phyloP scores from a whole-genome alignment of 1,140 invertebrate genomes.

The Drosophila simulans region DNA sequence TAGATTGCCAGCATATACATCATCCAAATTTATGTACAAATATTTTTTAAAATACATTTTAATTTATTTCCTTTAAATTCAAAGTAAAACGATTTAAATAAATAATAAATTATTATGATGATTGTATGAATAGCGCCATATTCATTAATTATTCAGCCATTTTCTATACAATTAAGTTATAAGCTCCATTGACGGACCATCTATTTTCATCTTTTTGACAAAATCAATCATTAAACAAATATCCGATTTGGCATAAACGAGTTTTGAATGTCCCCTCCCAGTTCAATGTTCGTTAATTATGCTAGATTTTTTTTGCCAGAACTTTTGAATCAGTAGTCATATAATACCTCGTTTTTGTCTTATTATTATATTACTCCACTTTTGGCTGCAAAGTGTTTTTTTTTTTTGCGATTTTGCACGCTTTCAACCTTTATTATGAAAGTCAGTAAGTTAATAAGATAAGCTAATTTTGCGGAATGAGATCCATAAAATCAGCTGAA shows the following conservation, averaged over 20 bases:
- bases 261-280: conserved; percentile 12
- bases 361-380: not conserved
- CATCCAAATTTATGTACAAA: too few relatives aligned
- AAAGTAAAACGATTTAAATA: not conserved
- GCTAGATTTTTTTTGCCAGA: not conserved
- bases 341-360: not conserved
- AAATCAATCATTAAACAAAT: conserved; percentile 31
- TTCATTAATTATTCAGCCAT: conserved; percentile 7
- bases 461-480: conserved; percentile 30
- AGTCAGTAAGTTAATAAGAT: conserved; percentile 13
- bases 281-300: conserved; percentile 35
- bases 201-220: conserved; percentile 8
- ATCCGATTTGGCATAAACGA: conserved; percentile 17
- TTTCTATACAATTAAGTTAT: conserved; percentile 22
- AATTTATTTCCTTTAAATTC: not conserved
- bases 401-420: not conserved
- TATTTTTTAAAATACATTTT: not conserved
- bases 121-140: not conserved
- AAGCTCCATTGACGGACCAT: conserved; percentile 9
- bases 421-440: conserved; percentile 13
- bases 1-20: not conserved
- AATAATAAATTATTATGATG: not conserved
- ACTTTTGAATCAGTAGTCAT: too few relatives aligned
- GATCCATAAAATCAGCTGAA: conserved; percentile 18
- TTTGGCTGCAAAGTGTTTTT: not conserved